Base-by-base conservation (phyloP, 1,140 invertebrate species). In the Neotoxoptera formosana region DNA sequence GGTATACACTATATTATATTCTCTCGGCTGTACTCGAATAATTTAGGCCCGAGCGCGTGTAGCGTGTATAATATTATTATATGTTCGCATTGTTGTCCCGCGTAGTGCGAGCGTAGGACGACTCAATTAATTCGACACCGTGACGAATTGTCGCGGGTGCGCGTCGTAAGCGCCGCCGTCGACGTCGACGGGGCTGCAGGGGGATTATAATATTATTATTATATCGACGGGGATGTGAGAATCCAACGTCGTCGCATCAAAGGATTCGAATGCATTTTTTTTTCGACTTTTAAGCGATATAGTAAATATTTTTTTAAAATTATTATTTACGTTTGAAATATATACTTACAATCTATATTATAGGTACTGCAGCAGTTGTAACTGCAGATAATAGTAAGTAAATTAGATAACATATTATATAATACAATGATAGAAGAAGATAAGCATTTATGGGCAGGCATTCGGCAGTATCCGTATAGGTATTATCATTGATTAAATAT, bases 61-160 rank as follows among this genome's bases (percentile, higher is more conserved):
- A 48, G 53, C 23, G 53, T 17, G 17, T 51, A 51, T 51, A 48
- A 48, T 48, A 48, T 48, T 48, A 53, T 53, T 56, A 67, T 56
- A 67, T 67, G 30, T 76, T 76, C 60, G 14, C n/a, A 76, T 76
- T 76, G 60, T 76, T 76, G 1, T 76, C n/a, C n/a, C 30, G 14
- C n/a, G 34, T 88, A 51, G n/a, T n/a, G n/a, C n/a, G n/a, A n/a
- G n/a, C 34, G 30, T 4, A 45, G 34, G 23, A 91, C 90, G 60
- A 76, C 90, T 91, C 56, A 91, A 91, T 76, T 91, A 91, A 91
- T 92, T 92, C 36, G 60, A 48, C 25, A 25, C 91, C 25, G 91
- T 84, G 45, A 92, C 91, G n/a, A 48, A 91, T 91, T 91, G 41
- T 20, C 60, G 60, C 41, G 90, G 53, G 89, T 41, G 89, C 41